These are phyloP conservation scores for Onychomys arenicola DNA, from an alignment of 2,797 vertebrate genomes.

Conservation along the genomic window DNA sequence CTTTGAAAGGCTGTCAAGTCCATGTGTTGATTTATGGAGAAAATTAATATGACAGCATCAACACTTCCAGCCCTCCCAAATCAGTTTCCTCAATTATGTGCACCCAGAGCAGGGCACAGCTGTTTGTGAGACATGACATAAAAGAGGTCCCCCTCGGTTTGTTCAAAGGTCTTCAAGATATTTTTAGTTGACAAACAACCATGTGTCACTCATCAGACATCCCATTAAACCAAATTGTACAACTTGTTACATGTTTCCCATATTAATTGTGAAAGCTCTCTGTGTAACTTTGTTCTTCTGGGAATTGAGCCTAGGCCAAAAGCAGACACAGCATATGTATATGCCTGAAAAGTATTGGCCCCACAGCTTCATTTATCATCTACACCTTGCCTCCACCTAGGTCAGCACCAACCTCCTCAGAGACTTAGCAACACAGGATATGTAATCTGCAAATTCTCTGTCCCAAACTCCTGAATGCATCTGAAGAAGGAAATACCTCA, in stretches of 20 bases:
- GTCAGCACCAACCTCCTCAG: not conserved
- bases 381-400: not conserved
- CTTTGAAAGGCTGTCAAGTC: slow-evolving; percentile 76
- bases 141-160: slow-evolving; percentile 80
- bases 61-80: slow-evolving; percentile 55
- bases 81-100: slow-evolving; percentile 69
- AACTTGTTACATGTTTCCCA: slow-evolving; percentile 76
- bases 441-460: slow-evolving; percentile 19
- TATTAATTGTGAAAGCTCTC: slow-evolving; percentile 64
- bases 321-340: not conserved
- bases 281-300: not conserved
- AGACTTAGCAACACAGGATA: not conserved
- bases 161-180: slow-evolving; percentile 80
- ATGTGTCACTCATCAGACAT: slow-evolving; percentile 69
- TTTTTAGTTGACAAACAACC: slow-evolving; percentile 83
- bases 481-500: not conserved
- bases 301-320: not conserved
- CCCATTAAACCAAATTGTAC: slow-evolving; percentile 78
- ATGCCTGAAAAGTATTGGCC: not conserved
- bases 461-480: slow-evolving; percentile 22
- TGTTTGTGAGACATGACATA: slow-evolving; percentile 62
- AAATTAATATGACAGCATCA: slow-evolving; percentile 78
- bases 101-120: slow-evolving; percentile 71
- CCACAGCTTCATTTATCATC: not conserved
- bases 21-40: slow-evolving; percentile 74